Evolutionary conservation across 2,888 invertebrate species (phyloP).

Genomic region (Dryomyza anilis): DNA sequence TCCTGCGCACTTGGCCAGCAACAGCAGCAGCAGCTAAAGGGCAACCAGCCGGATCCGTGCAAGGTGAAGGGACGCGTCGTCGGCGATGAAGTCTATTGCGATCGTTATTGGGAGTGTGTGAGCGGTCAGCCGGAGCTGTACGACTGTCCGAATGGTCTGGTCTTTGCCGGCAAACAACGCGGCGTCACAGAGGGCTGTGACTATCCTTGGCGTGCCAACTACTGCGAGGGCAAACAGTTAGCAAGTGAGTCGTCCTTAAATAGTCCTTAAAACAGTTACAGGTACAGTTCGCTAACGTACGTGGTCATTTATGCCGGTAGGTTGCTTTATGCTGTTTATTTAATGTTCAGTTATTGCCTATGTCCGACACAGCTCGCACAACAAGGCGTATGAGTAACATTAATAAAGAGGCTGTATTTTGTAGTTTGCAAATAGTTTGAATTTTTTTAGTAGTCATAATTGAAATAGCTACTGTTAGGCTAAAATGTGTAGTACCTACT

Average conservation of each 20-base stretch:
- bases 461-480: no score
- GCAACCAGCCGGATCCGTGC: conserved; percentile 75
- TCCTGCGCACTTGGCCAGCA: conserved; percentile 19
- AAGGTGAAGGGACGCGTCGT: conserved; percentile 78
- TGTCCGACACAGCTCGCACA: no score
- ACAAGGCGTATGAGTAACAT: no score
- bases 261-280: not conserved
- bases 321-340: no score
- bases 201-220: conserved; percentile 87
- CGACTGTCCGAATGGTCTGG: conserved; percentile 89
- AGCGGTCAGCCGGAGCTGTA: conserved; percentile 81
- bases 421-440: no score
- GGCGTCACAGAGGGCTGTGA: conserved; percentile 90
- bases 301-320: no score
- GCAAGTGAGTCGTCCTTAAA: conserved; percentile 66
- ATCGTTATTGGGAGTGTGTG: conserved; percentile 82
- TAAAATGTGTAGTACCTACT: no score
- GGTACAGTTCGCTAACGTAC: no score
- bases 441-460: no score
- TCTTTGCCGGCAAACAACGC: conserved; percentile 85
- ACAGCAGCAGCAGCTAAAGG: conserved; percentile 46
- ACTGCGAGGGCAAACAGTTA: conserved; percentile 82
- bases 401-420: no score
- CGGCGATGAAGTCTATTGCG: conserved; percentile 80
- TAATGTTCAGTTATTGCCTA: no score